Evolutionary conservation across 2,797 vertebrate genomes (phyloP), one percentile per base, ranked within the genome.

Genomic region (Falco peregrinus): DNA sequence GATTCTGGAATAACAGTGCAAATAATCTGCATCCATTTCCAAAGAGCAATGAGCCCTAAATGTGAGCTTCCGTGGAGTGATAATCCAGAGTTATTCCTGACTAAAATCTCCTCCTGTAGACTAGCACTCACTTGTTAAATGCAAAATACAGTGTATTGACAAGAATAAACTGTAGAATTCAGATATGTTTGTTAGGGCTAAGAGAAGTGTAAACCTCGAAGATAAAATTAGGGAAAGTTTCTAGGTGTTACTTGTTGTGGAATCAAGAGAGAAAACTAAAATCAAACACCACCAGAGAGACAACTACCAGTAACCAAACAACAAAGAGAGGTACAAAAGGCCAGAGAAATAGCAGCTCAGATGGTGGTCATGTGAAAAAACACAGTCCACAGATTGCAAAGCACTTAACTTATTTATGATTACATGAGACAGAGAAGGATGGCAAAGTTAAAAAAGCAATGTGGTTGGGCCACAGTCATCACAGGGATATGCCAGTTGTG

Each of bases 271-370:
- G 70, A 95, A 93, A 94, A 60, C 87, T 79, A 96, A 93, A 87
- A 60, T 80, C 89, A 94, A 97, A 37, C 64, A 92, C 73, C 69
- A 95, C 59, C 50, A 88, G 60, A 85, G 77, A 87, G 63, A 94
- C 57, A 94, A 93, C 78, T 95, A 95, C 87, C 95, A 96, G 90
- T 94, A 90, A 95, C 91, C 94, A 96, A 87, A 90, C 89, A 91
- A 85, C 87, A 80, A 67, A 65, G 91, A 96, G 93, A 93, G 81
- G 76, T 93, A 35, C 94, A 93, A 95, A 91, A 96, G 76, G 94
- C 76, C 69, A 61, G 60, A 70, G 69, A 90, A 95, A 41, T 87
- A 91, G 90, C 82, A 86, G 54, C 85, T 86, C 91, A 89, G 83
- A 89, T 90, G 91, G 84, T 53, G 50, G 71, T 93, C 94, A 91